Conservation (phyloP, 1,140 invertebrate species). For the Carposina sasakii region DNA sequence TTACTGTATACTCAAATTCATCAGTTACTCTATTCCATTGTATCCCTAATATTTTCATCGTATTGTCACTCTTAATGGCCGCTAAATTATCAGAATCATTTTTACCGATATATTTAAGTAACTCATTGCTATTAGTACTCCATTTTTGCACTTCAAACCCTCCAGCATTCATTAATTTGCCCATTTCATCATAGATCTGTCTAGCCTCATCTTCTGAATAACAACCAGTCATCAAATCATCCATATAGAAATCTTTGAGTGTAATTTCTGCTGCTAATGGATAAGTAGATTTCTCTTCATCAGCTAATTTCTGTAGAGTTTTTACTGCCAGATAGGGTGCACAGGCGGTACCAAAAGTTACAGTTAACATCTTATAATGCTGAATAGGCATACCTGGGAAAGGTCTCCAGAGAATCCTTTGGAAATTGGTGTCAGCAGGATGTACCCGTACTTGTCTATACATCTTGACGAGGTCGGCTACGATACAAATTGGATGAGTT, state of each 20-base stretch:
- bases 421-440: slow-evolving; percentile 24
- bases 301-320: slow-evolving; percentile 22
- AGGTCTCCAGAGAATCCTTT: slow-evolving; percentile 44
- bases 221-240: slow-evolving; percentile 41
- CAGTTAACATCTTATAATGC: slow-evolving; percentile 22
- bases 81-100: slow-evolving; percentile 9
- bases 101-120: slow-evolving; percentile 19
- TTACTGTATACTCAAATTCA: slow-evolving; percentile 4
- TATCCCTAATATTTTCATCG: slow-evolving; percentile 3
- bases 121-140: slow-evolving; percentile 16
- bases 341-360: slow-evolving; percentile 34
- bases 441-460: slow-evolving; percentile 34
- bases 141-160: slow-evolving; percentile 28
- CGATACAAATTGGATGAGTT: slow-evolving; percentile 19
- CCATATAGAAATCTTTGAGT: slow-evolving; percentile 40
- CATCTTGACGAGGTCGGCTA: slow-evolving; percentile 42
- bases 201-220: slow-evolving; percentile 25
- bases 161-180: slow-evolving; percentile 16
- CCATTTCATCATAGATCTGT: slow-evolving; percentile 8
- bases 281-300: slow-evolving; percentile 17
- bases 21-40: slow-evolving; percentile 7
- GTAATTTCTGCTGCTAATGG: slow-evolving; percentile 12
- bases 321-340: slow-evolving; percentile 38
- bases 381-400: slow-evolving; percentile 4
- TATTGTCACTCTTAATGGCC: not conserved